Conservation (phyloP, 2,797 vertebrate species). For the Lophius americanus region DNA sequence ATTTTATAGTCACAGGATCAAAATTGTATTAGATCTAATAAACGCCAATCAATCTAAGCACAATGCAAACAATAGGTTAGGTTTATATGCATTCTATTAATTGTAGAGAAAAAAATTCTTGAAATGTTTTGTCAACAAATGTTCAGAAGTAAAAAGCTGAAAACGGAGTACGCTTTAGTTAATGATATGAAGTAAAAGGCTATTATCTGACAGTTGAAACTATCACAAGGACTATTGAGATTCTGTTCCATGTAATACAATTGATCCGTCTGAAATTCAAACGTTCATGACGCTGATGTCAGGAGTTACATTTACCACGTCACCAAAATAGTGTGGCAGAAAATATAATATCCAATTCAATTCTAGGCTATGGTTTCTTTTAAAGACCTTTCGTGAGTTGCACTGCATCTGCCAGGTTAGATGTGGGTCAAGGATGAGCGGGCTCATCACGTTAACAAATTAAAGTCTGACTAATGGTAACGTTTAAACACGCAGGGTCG, state of each 20-base stretch:
- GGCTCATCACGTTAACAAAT: not conserved
- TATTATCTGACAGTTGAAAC: too few species aligned
- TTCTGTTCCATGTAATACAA: not conserved
- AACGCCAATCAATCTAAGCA: too few species aligned
- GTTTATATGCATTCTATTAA: too few species aligned
- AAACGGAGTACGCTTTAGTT: too few species aligned
- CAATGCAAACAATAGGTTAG: too few species aligned
- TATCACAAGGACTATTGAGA: constrained; percentile 1
- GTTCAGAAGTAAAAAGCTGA: too few species aligned
- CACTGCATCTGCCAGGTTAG: not conserved
- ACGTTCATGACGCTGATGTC: not conserved
- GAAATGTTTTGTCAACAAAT: too few species aligned
- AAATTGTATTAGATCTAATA: too few species aligned
- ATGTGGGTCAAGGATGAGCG: not conserved
- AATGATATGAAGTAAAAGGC: too few species aligned
- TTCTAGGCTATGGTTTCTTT: not conserved
- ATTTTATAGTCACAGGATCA: too few species aligned
- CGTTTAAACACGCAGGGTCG: not conserved
- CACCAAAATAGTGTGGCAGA: constrained; percentile 18
- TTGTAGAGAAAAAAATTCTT: too few species aligned
- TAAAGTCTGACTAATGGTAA: not conserved
- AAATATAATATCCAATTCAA: too few species aligned
- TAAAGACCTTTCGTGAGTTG: not conserved
- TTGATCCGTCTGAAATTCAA: not conserved
- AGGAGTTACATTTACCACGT: constrained; percentile 33